phyloP scores from a whole-genome alignment of 2,797 vertebrate genomes.

The Rhyacichthys aspro region DNA sequence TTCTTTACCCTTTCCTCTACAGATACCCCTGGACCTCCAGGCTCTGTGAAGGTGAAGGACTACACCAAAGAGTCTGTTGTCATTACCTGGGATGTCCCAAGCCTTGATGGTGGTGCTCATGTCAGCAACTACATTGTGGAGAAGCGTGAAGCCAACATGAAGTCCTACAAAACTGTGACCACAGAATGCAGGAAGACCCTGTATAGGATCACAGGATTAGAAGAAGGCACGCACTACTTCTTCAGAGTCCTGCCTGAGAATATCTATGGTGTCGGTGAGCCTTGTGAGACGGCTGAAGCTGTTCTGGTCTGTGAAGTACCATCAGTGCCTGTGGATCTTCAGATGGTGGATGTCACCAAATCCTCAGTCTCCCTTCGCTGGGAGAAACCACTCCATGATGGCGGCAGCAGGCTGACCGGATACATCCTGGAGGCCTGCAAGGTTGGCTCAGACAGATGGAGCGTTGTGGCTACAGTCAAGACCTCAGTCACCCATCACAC shows the following conservation, averaged over 20 bases:
- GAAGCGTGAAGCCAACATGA: constrained; percentile 96
- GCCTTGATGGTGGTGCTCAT: constrained; percentile 92
- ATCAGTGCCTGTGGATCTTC: constrained; percentile 87
- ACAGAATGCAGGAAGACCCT: constrained; percentile 96
- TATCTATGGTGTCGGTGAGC: constrained; percentile 96
- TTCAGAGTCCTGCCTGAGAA: constrained; percentile 98
- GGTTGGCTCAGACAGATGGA: constrained; percentile 93
- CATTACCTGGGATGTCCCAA: constrained; percentile 97
- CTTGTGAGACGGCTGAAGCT: constrained; percentile 91
- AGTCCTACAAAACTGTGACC: constrained; percentile 96
- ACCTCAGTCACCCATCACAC: constrained; percentile 85
- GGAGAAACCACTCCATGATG: constrained; percentile 92
- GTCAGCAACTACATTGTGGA: constrained; percentile 97
- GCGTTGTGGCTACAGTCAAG: constrained; percentile 88
- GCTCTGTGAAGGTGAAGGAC: constrained; percentile 92
- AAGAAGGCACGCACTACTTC: constrained; percentile 92
- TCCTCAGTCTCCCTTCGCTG: constrained; percentile 89
- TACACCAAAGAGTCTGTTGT: constrained; percentile 96
- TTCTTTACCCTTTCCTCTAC: constrained; percentile 19
- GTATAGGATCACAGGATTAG: constrained; percentile 89
- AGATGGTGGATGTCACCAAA: constrained; percentile 89
- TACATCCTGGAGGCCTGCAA: constrained; percentile 93
- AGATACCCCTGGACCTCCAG: constrained; percentile 97
- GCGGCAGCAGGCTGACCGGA: constrained; percentile 91
- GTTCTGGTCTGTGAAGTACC: constrained; percentile 94